Evolutionary conservation across 2,888 invertebrate genomes (phyloP).

Genomic region (Platypus cylindrus): DNA sequence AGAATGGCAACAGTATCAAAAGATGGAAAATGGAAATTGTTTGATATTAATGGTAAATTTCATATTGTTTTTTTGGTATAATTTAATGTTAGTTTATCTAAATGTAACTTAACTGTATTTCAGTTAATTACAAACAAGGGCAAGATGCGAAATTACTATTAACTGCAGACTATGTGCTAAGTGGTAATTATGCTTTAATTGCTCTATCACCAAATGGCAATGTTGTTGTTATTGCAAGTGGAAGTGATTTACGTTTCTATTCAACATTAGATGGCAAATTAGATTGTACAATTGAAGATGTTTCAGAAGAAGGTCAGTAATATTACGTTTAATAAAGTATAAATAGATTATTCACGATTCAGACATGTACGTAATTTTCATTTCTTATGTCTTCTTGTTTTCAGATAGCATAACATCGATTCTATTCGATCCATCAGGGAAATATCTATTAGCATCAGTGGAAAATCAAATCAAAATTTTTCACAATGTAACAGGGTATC

Average conservation of each 20-base stretch:
- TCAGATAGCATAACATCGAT: constrained; percentile 55
- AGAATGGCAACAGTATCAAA: constrained; percentile 75
- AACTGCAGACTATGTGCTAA: constrained; percentile 49
- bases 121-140: constrained; percentile 68
- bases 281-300: constrained; percentile 53
- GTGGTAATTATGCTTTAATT: constrained; percentile 43
- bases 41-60: constrained; percentile 66
- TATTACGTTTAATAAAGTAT: too few relatives aligned
- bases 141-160: constrained; percentile 62
- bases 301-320: constrained; percentile 45
- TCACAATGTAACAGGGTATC: constrained; percentile 63
- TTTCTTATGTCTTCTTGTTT: constrained; percentile 21
- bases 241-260: constrained; percentile 54
- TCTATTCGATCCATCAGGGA: constrained; percentile 62
- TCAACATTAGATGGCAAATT: constrained; percentile 51
- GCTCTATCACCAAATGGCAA: constrained; percentile 71
- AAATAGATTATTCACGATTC: too few relatives aligned
- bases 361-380: background rate
- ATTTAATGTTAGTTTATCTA: background rate
- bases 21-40: constrained; percentile 78
- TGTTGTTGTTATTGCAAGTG: constrained; percentile 58
- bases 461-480: constrained; percentile 67
- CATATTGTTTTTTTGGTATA: background rate
- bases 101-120: constrained; percentile 21
- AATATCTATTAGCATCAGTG: constrained; percentile 59